These are phyloP conservation scores for Drosophila sucinea DNA, from an alignment of 1,140 invertebrate genomes.

Conservation along the genomic window DNA sequence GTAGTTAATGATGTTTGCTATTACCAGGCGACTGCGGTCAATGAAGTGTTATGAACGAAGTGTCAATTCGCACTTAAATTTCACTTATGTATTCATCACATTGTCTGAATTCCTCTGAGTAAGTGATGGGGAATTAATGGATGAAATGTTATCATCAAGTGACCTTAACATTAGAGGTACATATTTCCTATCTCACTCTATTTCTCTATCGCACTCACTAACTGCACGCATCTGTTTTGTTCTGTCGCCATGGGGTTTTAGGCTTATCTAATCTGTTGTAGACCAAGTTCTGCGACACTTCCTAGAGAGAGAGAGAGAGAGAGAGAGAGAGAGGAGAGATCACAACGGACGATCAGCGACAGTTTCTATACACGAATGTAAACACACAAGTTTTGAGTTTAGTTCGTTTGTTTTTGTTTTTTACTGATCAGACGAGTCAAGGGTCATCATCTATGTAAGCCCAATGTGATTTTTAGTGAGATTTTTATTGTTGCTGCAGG, in stretches of 20 bases:
- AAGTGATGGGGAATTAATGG: neutral
- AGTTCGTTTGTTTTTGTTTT: neutral
- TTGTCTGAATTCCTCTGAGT: too few species aligned
- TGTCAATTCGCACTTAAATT: neutral
- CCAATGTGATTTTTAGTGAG: neutral
- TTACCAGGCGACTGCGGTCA: neutral
- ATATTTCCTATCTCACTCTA: neutral
- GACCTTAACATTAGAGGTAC: neutral
- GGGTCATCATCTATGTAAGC: constrained; percentile 6
- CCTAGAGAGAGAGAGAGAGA: neutral
- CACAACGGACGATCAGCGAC: constrained; percentile 30
- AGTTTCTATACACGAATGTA: constrained; percentile 28
- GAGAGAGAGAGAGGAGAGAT: neutral
- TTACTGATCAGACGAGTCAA: neutral
- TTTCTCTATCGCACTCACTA: neutral
- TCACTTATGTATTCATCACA: too few species aligned
- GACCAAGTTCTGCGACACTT: constrained; percentile 39
- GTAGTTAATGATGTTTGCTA: neutral
- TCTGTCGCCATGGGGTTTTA: neutral
- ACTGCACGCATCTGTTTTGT: neutral
- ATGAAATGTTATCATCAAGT: constrained; percentile 1
- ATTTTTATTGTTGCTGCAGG: neutral
- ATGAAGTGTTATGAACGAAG: neutral
- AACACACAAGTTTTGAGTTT: neutral
- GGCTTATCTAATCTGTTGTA: constrained; percentile 22